These are phyloP conservation scores for Thera britannica DNA, from an alignment of 2,888 invertebrate species.

Conservation along the genomic window DNA sequence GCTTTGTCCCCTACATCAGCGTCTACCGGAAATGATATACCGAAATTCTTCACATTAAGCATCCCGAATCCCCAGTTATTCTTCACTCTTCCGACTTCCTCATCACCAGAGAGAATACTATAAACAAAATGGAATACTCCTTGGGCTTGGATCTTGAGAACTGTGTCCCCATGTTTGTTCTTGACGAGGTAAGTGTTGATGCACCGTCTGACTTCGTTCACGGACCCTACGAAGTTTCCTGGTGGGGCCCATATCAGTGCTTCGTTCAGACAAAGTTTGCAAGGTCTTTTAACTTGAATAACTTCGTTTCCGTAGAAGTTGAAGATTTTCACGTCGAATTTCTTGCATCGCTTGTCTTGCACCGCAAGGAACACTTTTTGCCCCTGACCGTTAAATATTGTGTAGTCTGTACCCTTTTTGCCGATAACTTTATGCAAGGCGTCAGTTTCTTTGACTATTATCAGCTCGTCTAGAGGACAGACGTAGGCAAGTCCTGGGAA, in stretches of 20 bases:
- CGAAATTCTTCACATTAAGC: constrained; percentile 46
- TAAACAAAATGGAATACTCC: constrained; percentile 43
- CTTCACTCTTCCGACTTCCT: constrained; percentile 52
- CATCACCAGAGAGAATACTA: constrained; percentile 42
- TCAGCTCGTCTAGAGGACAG: constrained; percentile 53
- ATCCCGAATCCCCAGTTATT: constrained; percentile 40
- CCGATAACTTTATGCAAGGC: constrained; percentile 58
- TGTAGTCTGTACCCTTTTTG: constrained; percentile 51
- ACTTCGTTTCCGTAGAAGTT: constrained; percentile 70
- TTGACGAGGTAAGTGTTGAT: constrained; percentile 51
- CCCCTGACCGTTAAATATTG: constrained; percentile 61
- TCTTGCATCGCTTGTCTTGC: constrained; percentile 42
- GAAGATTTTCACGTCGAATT: constrained; percentile 58
- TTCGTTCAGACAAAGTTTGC: constrained; percentile 46
- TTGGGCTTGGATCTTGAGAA: constrained; percentile 50
- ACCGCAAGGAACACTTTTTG: constrained; percentile 68
- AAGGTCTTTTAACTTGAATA: constrained; percentile 53
- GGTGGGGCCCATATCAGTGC: constrained; percentile 62
- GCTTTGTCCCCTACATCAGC: constrained; percentile 56
- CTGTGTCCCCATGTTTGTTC: constrained; percentile 43
- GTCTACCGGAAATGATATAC: constrained; percentile 55
- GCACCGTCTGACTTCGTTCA: constrained; percentile 43
- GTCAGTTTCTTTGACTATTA: constrained; percentile 56
- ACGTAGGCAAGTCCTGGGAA: constrained; percentile 64
- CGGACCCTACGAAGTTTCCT: constrained; percentile 60